Evolutionary conservation across 2,797 vertebrate genomes (phyloP), one percentile per base, ranked within the genome.

Genomic region (Pantherophis alleghaniensis): DNA sequence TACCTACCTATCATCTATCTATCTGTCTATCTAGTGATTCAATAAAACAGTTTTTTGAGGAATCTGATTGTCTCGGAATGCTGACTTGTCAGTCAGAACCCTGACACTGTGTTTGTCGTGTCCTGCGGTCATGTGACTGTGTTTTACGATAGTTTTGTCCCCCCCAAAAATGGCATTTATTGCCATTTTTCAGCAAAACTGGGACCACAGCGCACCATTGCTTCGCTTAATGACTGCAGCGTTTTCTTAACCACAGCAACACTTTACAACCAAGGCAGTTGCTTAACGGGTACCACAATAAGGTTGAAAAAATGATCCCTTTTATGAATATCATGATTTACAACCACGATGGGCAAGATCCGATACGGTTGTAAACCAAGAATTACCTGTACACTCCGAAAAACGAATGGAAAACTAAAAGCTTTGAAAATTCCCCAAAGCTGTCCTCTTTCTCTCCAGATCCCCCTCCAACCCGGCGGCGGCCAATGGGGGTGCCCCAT

Each of bases 401-500:
- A 74, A 20, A 37, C 7, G 32, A 3, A 18, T 42, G n/a, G 12
- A 59, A 83, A 83, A 42, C 0, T 4, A 7, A 24, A 26, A 20
- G 14, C 28, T 5, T 9, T 26, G 1, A 18, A 57, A 12, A 11
- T 16, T 26, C 26, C 61, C 91, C 24, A 22, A 86, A 57, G 9
- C 1, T 18, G 0, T 16, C 47, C 6, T 28, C 42, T 26, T 18
- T 2, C 66, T 16, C 91, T 18, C 3, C 97, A 99, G 99, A 95
- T 98, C 99, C 47, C 97, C 98, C 24, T 95, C 98, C 91, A 98
- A 97, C 92, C 98, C 98, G 10, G 32, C 94, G 0, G 97, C 95
- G 2, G 95, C 96, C 1, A 88, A 88, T 0, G 97, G 97, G 13
- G 97, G 97, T 0, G 94, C 94, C 16, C 97, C 97, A 0, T 99